Evolutionary conservation across 2,888 invertebrate species (phyloP), one percentile per base, ranked within the genome.

Genomic region (Branchipolynoe longqiensis): DNA sequence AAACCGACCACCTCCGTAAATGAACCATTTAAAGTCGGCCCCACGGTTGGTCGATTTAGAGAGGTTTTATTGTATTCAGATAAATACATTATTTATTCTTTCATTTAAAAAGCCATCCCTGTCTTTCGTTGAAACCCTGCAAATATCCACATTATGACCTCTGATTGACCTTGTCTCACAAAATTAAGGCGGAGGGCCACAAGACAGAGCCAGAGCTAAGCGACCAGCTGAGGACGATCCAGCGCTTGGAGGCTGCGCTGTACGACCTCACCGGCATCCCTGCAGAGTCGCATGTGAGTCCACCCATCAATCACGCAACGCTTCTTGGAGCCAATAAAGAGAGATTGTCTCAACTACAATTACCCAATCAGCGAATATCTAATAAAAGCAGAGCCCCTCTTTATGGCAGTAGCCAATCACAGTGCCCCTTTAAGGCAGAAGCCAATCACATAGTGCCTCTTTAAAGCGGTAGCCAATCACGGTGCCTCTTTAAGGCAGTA

Each of bases 261-360:
- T 87, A 59, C 74, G 38, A 59, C 33, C 74, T 87, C 3, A 87
- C 86, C 18, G 87, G 87, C 41, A 84, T 84, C 28, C 87, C 87
- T n/a, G 33, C 87, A 54, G 87, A 88, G 33, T 62, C 85, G 36
- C 84, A 87, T 31, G 88, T 88, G 85, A 84, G 85, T 73, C 33
- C 31, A 25, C 1, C 54, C 28, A 33, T 1, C n/a, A n/a, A n/a
- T n/a, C n/a, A n/a, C n/a, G 88, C 8, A 28, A 1, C 41, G 25
- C 28, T 18, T n/a, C n/a, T n/a, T n/a, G n/a, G n/a, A n/a, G n/a
- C n/a, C n/a, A n/a, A n/a, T n/a, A n/a, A n/a, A n/a, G n/a, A n/a
- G n/a, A n/a, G n/a, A n/a, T n/a, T n/a, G n/a, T n/a, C n/a, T n/a
- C n/a, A n/a, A n/a, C n/a, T n/a, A n/a, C n/a, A n/a, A n/a, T n/a